Evolutionary conservation across 2,888 invertebrate genomes (phyloP).

Genomic region (Cerastoderma edule): DNA sequence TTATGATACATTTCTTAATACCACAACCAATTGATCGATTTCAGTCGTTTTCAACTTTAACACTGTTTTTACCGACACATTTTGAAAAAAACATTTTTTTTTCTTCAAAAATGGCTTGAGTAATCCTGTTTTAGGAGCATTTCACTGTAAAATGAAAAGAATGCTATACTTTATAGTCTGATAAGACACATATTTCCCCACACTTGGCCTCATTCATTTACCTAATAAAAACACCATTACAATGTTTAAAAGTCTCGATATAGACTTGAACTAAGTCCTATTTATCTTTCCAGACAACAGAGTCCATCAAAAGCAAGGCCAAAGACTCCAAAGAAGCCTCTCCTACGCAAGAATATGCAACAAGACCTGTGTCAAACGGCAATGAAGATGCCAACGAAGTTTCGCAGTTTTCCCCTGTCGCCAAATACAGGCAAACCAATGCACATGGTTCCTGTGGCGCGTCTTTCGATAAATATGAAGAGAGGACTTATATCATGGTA

Average conservation of each 20-base stretch:
- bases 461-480: not conserved
- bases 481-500: conserved; percentile 16
- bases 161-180: too few species aligned
- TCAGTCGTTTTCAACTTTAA: too few species aligned
- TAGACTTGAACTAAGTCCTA: not conserved
- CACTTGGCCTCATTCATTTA: not conserved
- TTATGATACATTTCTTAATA: too few species aligned
- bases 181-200: not conserved
- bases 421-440: conserved; percentile 4
- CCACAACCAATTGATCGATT: too few species aligned
- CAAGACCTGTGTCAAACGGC: not conserved
- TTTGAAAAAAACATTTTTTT: too few species aligned
- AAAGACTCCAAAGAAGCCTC: conserved; percentile 10
- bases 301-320: not conserved
- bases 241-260: not conserved
- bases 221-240: not conserved
- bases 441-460: not conserved
- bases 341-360: not conserved
- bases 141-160: too few species aligned
- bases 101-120: too few species aligned
- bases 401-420: not conserved
- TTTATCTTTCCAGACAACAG: not conserved
- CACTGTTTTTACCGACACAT: too few species aligned
- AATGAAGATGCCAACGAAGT: not conserved
- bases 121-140: too few species aligned